These are phyloP conservation scores for Nephrotoma guestfalica DNA, from an alignment of 2,888 invertebrate species.

Conservation along the genomic window DNA sequence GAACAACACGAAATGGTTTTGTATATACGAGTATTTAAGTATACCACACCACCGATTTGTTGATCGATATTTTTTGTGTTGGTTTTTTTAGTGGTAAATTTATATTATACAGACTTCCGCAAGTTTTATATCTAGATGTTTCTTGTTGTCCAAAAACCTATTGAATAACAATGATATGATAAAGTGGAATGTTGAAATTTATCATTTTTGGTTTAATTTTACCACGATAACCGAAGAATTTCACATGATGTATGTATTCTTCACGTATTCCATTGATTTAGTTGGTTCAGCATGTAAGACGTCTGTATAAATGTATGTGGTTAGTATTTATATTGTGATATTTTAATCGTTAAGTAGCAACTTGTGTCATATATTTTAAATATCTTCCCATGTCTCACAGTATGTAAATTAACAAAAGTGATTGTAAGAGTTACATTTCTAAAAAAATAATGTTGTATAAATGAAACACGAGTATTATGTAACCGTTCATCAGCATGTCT, in stretches of 20 bases:
- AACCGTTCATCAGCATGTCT: background rate
- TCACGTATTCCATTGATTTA: no score
- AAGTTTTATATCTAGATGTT: background rate
- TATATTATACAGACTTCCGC: background rate
- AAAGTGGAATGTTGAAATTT: background rate
- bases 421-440: background rate
- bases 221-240: background rate
- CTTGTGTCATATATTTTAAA: background rate
- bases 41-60: background rate
- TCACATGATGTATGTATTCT: no score
- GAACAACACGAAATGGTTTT: background rate
- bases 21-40: background rate
- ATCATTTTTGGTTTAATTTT: background rate
- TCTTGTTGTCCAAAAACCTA: background rate
- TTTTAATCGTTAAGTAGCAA: background rate
- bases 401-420: background rate
- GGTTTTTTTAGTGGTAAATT: background rate
- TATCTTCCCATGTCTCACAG: background rate
- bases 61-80: background rate
- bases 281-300: no score
- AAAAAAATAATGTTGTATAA: background rate
- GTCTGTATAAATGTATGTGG: no score
- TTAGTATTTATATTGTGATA: no score
- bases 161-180: background rate
- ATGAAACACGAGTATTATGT: background rate